Conservation (phyloP, 2,888 invertebrate species). For the Drosophila paucipuncta region DNA sequence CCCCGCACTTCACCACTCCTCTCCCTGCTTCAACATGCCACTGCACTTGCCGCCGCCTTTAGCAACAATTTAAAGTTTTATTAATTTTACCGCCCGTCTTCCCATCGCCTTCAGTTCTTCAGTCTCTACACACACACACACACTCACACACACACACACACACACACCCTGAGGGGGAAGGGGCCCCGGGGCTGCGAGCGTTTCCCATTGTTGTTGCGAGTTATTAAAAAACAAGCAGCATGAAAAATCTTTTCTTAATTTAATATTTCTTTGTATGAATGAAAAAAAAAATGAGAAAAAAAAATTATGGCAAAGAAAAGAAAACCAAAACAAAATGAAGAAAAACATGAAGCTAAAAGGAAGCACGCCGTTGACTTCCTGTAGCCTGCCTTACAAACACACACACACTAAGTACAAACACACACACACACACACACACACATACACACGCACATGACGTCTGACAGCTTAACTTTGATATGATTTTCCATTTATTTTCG, state of each 20-base stretch:
- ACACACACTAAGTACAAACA: neutral
- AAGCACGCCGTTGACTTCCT: constrained; percentile 65
- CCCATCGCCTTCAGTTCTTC: constrained; percentile 25
- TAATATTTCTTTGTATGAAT: constrained; percentile 70
- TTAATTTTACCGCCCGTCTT: constrained; percentile 64
- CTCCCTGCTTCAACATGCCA: constrained; percentile 7
- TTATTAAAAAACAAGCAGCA: constrained; percentile 77
- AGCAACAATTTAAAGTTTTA: constrained; percentile 79
- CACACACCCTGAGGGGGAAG: neutral
- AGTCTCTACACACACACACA: neutral
- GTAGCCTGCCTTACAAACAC: constrained; percentile 39
- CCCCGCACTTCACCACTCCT: too few relatives aligned
- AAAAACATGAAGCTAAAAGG: constrained; percentile 50
- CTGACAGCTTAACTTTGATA: constrained; percentile 64
- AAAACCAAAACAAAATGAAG: constrained; percentile 42
- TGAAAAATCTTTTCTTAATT: constrained; percentile 75
- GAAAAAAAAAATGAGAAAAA: constrained; percentile 20
- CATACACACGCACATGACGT: neutral
- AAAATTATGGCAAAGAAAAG: constrained; percentile 30
- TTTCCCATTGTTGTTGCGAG: constrained; percentile 71
- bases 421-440: neutral
- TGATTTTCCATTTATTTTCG: constrained; percentile 72
- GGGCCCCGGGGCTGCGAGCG: constrained; percentile 24
- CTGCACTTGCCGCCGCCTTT: constrained; percentile 48
- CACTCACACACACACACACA: constrained; percentile 13